Base-by-base conservation (phyloP, 2,113 vertebrate species). In the Megaptera novaeangliae region DNA sequence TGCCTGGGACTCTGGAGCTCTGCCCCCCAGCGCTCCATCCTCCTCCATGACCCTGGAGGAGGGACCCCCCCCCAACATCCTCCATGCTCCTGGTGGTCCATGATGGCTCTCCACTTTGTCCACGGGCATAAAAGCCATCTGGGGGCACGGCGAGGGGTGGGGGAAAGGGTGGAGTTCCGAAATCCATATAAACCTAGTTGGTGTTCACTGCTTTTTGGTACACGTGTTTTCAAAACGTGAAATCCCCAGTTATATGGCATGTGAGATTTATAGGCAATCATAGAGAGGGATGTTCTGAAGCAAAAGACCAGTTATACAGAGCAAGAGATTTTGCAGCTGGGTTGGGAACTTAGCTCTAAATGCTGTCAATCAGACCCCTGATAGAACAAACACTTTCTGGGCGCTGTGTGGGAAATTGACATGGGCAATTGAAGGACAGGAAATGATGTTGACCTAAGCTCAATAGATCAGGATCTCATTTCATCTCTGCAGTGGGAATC, bases 301-400 rank as follows among this genome's bases (percentile, higher is more conserved):
- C 9, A 1, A 44, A 57, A 87, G 46, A 5, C 13, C 59, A 46
- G 66, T 7, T 36, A 2, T 0, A 3, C 8, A 13, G 21, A 83
- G 29, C 27, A 17, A 49, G 57, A 57, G 75, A 4, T 12, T 11
- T 14, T 23, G 2, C 8, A 3, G n/a, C 29, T 3, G 27, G 17
- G 1, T 44, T 55, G 78, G 8, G 25, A 69, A 11, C 18, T 36
- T 3, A 20, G 78, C 63, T 55, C 39, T n/a, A 3, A 11, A 36
- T 0, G 9, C n/a, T 12, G n/a, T 29, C 27, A 4, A 0, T 39
- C 77, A 18, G 63, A 31, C 17, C 15, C 84, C 17, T 17, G 46
- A 27, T 1, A 21, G 59, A 7, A 7, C 1, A 1, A n/a, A 3
- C n/a, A 0, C 4, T 1, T 10, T 29, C 4, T 0, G 13, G 72